phyloP scores from a whole-genome alignment of 2,888 invertebrate genomes.

The Pyrocoelia pectoralis region DNA sequence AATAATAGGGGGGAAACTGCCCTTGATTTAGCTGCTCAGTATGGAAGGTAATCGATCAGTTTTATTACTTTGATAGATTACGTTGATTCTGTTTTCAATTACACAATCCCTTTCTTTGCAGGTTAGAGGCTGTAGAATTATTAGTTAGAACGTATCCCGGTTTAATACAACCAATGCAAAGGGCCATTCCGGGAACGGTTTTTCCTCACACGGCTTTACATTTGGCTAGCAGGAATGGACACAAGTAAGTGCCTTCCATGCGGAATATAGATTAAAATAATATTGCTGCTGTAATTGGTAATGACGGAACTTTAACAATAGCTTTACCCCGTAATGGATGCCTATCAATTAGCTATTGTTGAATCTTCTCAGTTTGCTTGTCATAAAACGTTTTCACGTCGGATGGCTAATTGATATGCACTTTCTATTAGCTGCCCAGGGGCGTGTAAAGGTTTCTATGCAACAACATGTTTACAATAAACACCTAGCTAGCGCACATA shows the following conservation, averaged over 20 bases:
- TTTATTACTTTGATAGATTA: constrained; percentile 5
- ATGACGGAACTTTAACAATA: not conserved
- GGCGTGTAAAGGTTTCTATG: constrained; percentile 50
- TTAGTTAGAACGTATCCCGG: constrained; percentile 85
- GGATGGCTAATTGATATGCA: constrained; percentile 43
- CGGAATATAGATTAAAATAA: not conserved
- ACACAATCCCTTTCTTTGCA: constrained; percentile 50
- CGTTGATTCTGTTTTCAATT: not conserved
- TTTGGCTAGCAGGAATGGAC: constrained; percentile 91
- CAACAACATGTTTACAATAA: constrained; percentile 57
- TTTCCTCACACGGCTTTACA: constrained; percentile 89
- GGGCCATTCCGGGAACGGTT: constrained; percentile 60
- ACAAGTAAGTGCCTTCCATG: constrained; percentile 74
- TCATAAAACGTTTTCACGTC: constrained; percentile 39
- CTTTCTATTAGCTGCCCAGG: constrained; percentile 33
- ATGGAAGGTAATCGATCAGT: constrained; percentile 70
- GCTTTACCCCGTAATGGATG: not conserved
- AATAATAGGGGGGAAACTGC: constrained; percentile 91
- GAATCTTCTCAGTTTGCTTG: constrained; percentile 9
- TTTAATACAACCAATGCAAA: constrained; percentile 76
- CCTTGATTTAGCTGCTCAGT: constrained; percentile 93
- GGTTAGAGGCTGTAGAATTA: constrained; percentile 87
- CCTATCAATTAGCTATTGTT: not conserved
- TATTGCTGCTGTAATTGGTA: not conserved
- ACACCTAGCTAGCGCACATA: constrained; percentile 43